Conservation (phyloP, 1,140 invertebrate genomes). For the Scaptomyza pallida region DNA sequence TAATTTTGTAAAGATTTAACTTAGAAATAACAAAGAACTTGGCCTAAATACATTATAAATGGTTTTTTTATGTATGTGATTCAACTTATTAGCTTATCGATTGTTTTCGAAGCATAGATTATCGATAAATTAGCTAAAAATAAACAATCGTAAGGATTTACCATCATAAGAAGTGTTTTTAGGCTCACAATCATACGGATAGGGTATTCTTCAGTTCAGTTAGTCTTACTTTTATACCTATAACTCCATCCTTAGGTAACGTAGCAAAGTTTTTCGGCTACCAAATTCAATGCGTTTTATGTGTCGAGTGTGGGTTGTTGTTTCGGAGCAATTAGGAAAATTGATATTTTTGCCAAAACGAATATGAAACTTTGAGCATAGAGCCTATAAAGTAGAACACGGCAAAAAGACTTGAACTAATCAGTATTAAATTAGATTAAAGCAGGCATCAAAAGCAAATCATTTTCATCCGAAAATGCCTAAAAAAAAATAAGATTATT, state of each 20-base stretch:
- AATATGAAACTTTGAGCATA: neutral
- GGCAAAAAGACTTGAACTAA: neutral
- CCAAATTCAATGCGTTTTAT: neutral
- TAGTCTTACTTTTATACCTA: neutral
- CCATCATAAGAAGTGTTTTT: too few relatives aligned
- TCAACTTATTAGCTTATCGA: too few relatives aligned
- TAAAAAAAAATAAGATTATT: neutral
- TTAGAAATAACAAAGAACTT: too few relatives aligned
- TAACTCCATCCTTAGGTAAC: neutral
- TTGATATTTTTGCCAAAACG: constrained; percentile 31
- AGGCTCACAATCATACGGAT: too few relatives aligned
- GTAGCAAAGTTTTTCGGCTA: constrained; percentile 2
- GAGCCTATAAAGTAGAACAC: neutral
- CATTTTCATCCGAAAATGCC: too few relatives aligned
- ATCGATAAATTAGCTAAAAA: too few relatives aligned
- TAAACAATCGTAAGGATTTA: too few relatives aligned
- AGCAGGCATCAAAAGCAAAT: too few relatives aligned
- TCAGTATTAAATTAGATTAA: constrained; percentile 10
- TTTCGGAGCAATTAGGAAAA: constrained; percentile 36
- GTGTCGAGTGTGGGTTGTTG: neutral
- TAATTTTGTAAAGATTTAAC: too few relatives aligned
- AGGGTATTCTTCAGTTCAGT: neutral
- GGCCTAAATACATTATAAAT: too few relatives aligned
- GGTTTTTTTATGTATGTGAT: too few relatives aligned
- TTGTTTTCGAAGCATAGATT: too few relatives aligned